Evolutionary conservation across 2,888 invertebrate genomes (phyloP), one percentile per base, ranked within the genome.

Genomic region (Lycophotia porphyrea): DNA sequence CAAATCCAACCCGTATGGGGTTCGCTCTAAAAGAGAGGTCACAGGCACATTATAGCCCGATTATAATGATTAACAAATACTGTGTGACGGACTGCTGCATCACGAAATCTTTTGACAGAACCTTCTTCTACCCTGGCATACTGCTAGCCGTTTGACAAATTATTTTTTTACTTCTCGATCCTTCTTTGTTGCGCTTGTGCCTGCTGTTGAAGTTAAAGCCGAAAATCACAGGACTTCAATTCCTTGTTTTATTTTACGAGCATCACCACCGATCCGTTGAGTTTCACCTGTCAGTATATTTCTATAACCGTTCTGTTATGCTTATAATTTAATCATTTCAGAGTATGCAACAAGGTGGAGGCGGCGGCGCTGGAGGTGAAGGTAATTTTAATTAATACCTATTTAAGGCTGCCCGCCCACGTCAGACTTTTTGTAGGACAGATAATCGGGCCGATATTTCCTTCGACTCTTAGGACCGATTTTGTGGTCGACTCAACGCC

Each of bases 291-390:
- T 27, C 15, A 36, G 44, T 44, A 36, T 24, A 31, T 31, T 31
- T 15, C 15, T 5, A 27, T 21, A 13, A 60, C 8, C 1, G 39
- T 39, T 24, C 2, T 47, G 5, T 11, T 36, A 24, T 34, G 1
- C 5, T 15, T 27, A 34, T 36, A n/a, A 39, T 42, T 71, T 36
- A 34, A 34, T 15, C 0, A 39, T 86, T 86, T 60, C 85, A 86
- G 85, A 80, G 82, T 66, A 82, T 84, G 77, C 87, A 84, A 47
- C 74, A 84, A 66, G 73, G 49, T 2, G 73, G 60, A 15, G 82
- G 71, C 3, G 80, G 47, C 0, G 58, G 49, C 0, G 81, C n/a
- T 21, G 82, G 52, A 31, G 83, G 83, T 70, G 44, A 49, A 52
- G 27, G 0, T n/a, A n/a, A n/a, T n/a, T n/a, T n/a, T n/a, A n/a